Percentiles rank a stretch among this genome's conserved stretches.
Conservation (phyloP, 2,797 vertebrate species). For the Xiphophorus birchmanni region DNA sequence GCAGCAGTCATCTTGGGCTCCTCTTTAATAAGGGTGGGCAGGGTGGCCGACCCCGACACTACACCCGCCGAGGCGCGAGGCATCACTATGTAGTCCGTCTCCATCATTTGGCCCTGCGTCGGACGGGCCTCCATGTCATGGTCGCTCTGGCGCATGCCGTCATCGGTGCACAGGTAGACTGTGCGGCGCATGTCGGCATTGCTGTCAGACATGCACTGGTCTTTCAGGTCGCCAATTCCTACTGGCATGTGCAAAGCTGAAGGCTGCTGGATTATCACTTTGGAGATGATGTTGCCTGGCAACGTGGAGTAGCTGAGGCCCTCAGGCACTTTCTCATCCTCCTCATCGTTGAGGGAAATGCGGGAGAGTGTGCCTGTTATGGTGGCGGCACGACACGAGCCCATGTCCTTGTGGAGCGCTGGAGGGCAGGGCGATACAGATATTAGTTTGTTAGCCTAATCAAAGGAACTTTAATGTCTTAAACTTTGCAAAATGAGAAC, state of each 20-base stretch:
- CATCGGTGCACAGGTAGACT: constrained; percentile 97
- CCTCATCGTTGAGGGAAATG: constrained; percentile 97
- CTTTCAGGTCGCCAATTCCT: constrained; percentile 91
- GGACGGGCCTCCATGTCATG: constrained; percentile 89
- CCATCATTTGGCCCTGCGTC: constrained; percentile 92
- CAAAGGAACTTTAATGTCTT: constrained; percentile 45
- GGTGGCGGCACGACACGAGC: constrained; percentile 94
- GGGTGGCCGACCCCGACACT: constrained; percentile 82
- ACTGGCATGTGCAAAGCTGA: constrained; percentile 94
- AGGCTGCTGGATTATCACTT: constrained; percentile 98
- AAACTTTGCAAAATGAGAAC: constrained; percentile 37
- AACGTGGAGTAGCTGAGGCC: constrained; percentile 97
- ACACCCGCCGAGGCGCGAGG: constrained; percentile 80
- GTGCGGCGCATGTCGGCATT: constrained; percentile 91
- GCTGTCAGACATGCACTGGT: constrained; percentile 90
- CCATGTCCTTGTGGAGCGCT: constrained; percentile 99
- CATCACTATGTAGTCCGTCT: constrained; percentile 99
- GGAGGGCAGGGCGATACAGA: constrained; percentile 60
- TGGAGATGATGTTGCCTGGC: constrained; percentile 98
- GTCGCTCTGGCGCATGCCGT: constrained; percentile 91
- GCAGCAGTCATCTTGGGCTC: constrained; percentile 95
- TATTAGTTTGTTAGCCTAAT: constrained; percentile 59
- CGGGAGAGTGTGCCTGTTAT: constrained; percentile 97
- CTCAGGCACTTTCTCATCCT: constrained; percentile 92
- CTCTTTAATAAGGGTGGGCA: constrained; percentile 92